phyloP scores from a whole-genome alignment of 2,888 invertebrate species.

The Imbricaverruca yamaguchii region DNA sequence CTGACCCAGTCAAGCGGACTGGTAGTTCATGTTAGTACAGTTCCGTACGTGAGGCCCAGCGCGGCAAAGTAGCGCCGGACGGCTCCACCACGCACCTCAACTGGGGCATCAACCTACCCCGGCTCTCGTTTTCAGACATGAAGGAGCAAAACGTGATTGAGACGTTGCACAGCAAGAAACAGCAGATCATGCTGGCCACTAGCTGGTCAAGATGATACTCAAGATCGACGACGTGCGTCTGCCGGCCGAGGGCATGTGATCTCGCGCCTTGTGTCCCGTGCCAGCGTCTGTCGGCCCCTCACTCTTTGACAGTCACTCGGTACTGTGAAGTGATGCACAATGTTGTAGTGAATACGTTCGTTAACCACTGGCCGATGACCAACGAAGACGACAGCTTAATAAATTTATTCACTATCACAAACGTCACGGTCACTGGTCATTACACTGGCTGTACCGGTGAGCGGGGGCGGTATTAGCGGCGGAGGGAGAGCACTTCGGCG shows the following conservation, averaged over 20 bases:
- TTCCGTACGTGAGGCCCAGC: too few species aligned
- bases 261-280: constrained; percentile 48
- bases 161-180: constrained; percentile 92
- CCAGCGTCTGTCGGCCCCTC: constrained; percentile 33
- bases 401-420: constrained; percentile 11
- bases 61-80: too few species aligned
- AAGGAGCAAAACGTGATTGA: constrained; percentile 90
- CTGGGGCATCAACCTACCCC: too few species aligned
- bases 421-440: background rate
- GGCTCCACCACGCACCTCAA: too few species aligned
- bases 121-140: constrained; percentile 62
- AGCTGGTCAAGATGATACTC: constrained; percentile 97
- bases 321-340: too few species aligned
- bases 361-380: constrained; percentile 15
- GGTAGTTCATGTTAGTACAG: too few species aligned
- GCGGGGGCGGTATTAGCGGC: background rate
- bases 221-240: constrained; percentile 95
- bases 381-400: constrained; percentile 5
- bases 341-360: background rate
- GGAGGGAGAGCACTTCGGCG: background rate
- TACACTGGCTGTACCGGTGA: too few species aligned
- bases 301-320: background rate
- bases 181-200: constrained; percentile 92
- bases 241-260: constrained; percentile 50
- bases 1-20: too few species aligned